phyloP scores from a whole-genome alignment of 2,113 vertebrate species.

The Corythoichthys haematopterus region DNA sequence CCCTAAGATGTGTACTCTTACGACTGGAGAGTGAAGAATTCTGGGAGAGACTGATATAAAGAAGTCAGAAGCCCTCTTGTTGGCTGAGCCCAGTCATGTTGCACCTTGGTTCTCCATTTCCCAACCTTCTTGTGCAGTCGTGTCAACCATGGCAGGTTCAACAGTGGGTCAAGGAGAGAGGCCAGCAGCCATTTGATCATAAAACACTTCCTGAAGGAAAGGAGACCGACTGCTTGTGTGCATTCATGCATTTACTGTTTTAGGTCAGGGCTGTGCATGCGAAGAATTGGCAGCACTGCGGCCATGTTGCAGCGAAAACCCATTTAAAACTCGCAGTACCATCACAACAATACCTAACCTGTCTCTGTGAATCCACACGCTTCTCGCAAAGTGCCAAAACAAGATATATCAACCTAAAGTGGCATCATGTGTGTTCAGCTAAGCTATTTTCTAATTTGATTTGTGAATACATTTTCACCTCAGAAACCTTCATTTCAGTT shows the following conservation, averaged over 20 bases:
- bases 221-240: conserved; percentile 26
- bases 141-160: conserved; percentile 53
- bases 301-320: background rate
- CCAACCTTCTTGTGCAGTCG: conserved; percentile 28
- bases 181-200: conserved; percentile 56
- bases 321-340: background rate
- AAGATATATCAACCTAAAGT: too few species aligned
- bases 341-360: background rate
- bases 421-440: too few species aligned
- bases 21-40: conserved; percentile 37
- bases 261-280: conserved; percentile 12
- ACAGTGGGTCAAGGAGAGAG: conserved; percentile 53
- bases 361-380: background rate
- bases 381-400: background rate
- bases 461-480: too few species aligned
- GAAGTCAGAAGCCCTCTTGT: conserved; percentile 38
- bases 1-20: conserved; percentile 35
- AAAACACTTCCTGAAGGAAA: conserved; percentile 38
- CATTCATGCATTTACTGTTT: conserved; percentile 27
- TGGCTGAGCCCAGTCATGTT: conserved; percentile 45
- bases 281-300: background rate
- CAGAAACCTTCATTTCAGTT: too few species aligned
- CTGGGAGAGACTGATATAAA: conserved; percentile 38
- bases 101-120: conserved; percentile 32
- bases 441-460: too few species aligned